Base-by-base conservation (phyloP, 2,113 vertebrate species). In the Chaetorhynchus papuensis region DNA sequence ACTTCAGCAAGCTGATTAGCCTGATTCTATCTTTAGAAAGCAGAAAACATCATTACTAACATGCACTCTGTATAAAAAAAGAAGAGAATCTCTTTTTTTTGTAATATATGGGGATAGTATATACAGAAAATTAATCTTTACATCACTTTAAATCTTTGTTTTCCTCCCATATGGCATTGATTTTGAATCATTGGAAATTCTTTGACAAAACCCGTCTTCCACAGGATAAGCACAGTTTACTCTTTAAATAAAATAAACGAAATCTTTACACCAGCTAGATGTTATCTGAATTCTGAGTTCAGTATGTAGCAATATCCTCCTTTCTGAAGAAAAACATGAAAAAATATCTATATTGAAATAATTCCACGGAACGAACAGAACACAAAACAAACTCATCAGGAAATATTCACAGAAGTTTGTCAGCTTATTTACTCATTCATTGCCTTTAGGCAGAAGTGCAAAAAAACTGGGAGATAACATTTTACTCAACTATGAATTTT, bases 1-100 rank as follows among this genome's bases (percentile, higher is more conserved):
- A 97, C 76, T 97, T 97, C 92, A 96, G 59, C 70, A 96, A 94
- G 95, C 92, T 97, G 69, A 97, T 95, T 97, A 96, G 76, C 92
- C 80, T 87, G 69, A 96, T 83, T 94, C 81, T 97, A 95, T 84
- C 52, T 92, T 78, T 68, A 81, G 65, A 97, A 96, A 97, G 18
- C 52, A 94, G 81, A 93, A 91, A 96, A 94, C 31, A 77, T 95
- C 71, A 93, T 95, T 96, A 96, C 81, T 93, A 78, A 1, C 13
- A 74, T 61, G 52, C 47, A 70, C n/a, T 71, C 26, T 66, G 54
- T 45, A 70, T 75, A 89, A 76, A 85, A 97, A 91, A 66, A 26
- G n/a, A 10, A 11, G 8, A 42, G 44, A 68, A 21, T 9, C 4
- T 65, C 64, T 39, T 70, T 50, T 50, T 59, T 81, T 95, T 91